Conservation (phyloP, 2,797 vertebrate species). For the Enteromius fasciolatus region DNA sequence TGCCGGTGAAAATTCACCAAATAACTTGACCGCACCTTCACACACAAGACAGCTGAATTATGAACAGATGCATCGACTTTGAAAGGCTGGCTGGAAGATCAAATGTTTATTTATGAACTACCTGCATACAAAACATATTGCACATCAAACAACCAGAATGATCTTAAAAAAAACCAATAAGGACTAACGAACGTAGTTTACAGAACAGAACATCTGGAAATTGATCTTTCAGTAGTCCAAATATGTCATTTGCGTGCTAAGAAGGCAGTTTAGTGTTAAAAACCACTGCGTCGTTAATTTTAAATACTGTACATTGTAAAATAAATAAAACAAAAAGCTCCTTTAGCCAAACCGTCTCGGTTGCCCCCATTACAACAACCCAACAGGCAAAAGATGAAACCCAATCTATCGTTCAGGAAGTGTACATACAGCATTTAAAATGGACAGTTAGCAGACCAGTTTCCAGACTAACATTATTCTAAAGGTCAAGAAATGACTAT, state of each 20-base stretch:
- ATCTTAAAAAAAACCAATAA: constrained; percentile 77
- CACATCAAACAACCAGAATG: constrained; percentile 99
- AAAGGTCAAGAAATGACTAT: constrained; percentile 87
- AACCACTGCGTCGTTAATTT: constrained; percentile 91
- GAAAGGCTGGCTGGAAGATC: constrained; percentile 84
- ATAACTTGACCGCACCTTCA: neutral
- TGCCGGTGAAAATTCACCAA: neutral
- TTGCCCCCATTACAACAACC: constrained; percentile 87
- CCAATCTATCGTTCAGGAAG: constrained; percentile 79
- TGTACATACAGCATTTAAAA: constrained; percentile 67
- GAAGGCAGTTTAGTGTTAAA: constrained; percentile 93
- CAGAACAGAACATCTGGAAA: constrained; percentile 94
- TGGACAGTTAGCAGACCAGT: constrained; percentile 85
- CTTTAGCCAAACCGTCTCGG: constrained; percentile 92
- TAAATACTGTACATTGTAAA: constrained; percentile 99
- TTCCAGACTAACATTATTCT: constrained; percentile 89
- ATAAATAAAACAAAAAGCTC: constrained; percentile 96
- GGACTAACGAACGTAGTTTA: constrained; percentile 90
- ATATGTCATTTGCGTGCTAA: constrained; percentile 85
- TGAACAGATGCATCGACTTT: neutral
- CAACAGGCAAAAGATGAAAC: constrained; percentile 88
- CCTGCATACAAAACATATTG: constrained; percentile 99
- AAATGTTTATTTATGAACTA: constrained; percentile 99
- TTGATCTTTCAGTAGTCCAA: constrained; percentile 97
- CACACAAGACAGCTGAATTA: neutral